These are phyloP conservation scores for Cliona cf. orientalis DNA, from an alignment of 37 sponge, comb jelly and placozoan genomes.

Conservation along the genomic window DNA sequence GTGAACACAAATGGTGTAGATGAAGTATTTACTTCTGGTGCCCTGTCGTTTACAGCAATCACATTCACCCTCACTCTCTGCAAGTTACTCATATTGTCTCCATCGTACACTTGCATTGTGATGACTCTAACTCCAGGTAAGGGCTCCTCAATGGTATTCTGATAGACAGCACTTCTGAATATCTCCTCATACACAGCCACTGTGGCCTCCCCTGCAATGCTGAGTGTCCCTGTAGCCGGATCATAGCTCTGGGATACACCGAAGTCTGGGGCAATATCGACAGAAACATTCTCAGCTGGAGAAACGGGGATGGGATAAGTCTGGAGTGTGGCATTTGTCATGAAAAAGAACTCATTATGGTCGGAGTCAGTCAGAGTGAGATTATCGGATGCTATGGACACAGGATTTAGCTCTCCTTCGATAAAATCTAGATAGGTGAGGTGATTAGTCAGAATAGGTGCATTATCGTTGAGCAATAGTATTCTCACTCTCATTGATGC, in stretches of 20 bases:
- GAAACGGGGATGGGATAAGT: conserved; percentile 53
- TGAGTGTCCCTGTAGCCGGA: conserved; percentile 45
- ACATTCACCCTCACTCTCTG: conserved; percentile 52
- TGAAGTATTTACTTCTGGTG: conserved; percentile 65
- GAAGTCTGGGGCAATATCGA: conserved; percentile 31
- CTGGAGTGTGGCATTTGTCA: conserved; percentile 57
- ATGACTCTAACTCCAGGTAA: conserved; percentile 52
- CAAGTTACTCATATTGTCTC: conserved; percentile 58
- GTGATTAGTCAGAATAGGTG: conserved; percentile 56
- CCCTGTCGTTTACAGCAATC: conserved; percentile 65
- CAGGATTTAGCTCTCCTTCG: conserved; percentile 46
- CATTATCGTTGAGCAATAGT: conserved; percentile 69
- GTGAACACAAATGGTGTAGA: conserved; percentile 47
- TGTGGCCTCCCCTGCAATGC: conserved; percentile 62
- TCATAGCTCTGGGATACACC: conserved; percentile 47
- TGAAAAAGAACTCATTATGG: conserved; percentile 87
- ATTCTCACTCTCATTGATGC: conserved; percentile 52
- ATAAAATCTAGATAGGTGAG: conserved; percentile 35
- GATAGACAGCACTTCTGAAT: conserved; percentile 60
- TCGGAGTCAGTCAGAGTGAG: conserved; percentile 80
- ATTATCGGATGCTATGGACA: conserved; percentile 46
- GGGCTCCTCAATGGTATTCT: conserved; percentile 75
- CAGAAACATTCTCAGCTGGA: conserved; percentile 58
- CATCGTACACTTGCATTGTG: conserved; percentile 76
- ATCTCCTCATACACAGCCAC: conserved; percentile 58